Conservation (phyloP, 2,113 vertebrate genomes). For the Trematomus loennbergii region DNA sequence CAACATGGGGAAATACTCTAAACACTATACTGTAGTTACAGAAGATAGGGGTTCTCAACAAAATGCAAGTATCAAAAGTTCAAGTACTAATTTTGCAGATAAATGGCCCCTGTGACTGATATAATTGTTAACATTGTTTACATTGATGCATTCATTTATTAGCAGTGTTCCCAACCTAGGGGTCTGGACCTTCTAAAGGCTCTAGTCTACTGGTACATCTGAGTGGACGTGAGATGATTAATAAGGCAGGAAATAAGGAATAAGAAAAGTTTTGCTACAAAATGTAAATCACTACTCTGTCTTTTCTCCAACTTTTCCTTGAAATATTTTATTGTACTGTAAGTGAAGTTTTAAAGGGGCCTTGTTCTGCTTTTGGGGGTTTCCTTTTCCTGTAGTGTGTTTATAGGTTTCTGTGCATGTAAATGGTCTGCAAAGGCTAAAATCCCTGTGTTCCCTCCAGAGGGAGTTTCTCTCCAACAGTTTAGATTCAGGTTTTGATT, state of each 20-base stretch:
- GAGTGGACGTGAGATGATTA: neutral
- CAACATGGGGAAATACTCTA: neutral
- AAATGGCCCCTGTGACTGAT: neutral
- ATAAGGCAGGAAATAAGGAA: neutral
- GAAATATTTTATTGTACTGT: neutral
- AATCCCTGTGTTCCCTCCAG: too few species aligned
- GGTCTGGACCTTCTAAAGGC: neutral
- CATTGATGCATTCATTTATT: neutral
- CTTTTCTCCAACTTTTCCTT: neutral
- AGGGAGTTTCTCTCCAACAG: too few species aligned
- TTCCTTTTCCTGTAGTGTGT: too few species aligned
- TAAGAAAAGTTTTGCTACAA: too few species aligned
- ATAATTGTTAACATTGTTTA: neutral
- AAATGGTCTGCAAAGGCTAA: too few species aligned
- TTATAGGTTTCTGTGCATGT: too few species aligned
- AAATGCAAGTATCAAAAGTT: neutral
- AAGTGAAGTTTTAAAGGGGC: too few species aligned
- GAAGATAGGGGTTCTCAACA: neutral
- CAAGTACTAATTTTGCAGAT: neutral
- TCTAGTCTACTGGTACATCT: neutral
- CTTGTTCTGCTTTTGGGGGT: too few species aligned
- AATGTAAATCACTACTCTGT: neutral
- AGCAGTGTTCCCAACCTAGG: neutral
- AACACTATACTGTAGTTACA: neutral
- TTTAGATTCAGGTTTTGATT: neutral